A percentile compares a stretch with the other conserved stretches of the same genome.
Evolutionary conservation across 2,113 vertebrate genomes (phyloP).

Genomic region (Zingel zingel): DNA sequence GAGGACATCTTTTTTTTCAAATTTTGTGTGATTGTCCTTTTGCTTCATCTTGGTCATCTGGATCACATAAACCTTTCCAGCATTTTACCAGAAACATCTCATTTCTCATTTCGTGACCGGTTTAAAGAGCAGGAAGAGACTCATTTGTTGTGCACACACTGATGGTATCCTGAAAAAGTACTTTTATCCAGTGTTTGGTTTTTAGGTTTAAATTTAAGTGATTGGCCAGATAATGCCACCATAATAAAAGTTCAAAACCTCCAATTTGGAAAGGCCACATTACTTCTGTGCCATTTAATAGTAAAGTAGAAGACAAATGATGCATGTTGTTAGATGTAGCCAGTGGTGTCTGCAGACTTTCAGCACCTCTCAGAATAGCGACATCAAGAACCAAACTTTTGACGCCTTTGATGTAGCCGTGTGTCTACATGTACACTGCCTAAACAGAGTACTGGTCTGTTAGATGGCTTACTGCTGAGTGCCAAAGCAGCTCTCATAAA

Average conservation of each 20-base stretch:
- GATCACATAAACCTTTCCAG: background rate
- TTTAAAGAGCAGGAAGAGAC: conserved; percentile 5
- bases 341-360: background rate
- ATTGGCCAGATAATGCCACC: background rate
- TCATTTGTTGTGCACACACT: background rate
- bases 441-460: background rate
- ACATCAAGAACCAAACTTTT: background rate
- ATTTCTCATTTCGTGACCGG: background rate
- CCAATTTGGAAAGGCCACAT: conserved; percentile 19
- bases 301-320: background rate
- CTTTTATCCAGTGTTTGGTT: background rate
- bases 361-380: background rate
- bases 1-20: background rate
- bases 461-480: background rate
- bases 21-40: background rate
- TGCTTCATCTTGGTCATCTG: background rate
- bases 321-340: background rate
- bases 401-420: background rate
- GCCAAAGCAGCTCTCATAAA: background rate
- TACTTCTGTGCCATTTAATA: conserved; percentile 6
- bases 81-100: background rate
- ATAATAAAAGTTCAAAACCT: conserved; percentile 39
- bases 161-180: background rate
- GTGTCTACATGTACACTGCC: background rate
- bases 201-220: conserved; percentile 1